Evolutionary conservation across 1,140 invertebrate species (phyloP).

Genomic region (Olivierus martensii): DNA sequence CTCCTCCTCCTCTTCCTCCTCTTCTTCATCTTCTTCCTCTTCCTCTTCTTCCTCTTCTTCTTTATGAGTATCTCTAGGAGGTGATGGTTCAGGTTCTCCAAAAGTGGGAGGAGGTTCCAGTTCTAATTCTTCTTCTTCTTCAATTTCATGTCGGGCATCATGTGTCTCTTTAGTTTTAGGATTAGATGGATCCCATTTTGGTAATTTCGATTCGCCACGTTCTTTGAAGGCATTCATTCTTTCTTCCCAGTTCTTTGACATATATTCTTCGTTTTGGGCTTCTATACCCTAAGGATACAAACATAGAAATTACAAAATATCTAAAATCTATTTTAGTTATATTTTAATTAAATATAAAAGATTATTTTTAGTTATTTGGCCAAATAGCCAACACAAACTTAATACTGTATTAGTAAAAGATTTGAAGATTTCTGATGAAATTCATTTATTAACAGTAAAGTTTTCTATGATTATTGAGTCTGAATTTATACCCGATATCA

Average conservation of each 20-base stretch:
- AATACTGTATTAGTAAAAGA: too few relatives aligned
- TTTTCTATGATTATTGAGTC: too few relatives aligned
- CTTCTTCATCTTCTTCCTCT: conserved; percentile 3
- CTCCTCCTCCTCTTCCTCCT: conserved; percentile 11
- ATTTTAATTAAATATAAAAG: too few relatives aligned
- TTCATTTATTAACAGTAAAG: too few relatives aligned
- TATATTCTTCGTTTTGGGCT: conserved; percentile 12
- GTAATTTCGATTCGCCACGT: conserved; percentile 9
- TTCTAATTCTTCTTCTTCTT: conserved; percentile 11
- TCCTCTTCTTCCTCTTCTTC: conserved; percentile 7
- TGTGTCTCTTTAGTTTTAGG: conserved; percentile 22
- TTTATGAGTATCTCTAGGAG: background rate
- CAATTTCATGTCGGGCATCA: conserved; percentile 9
- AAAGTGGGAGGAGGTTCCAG: background rate
- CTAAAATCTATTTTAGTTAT: too few relatives aligned
- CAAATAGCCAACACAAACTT: too few relatives aligned
- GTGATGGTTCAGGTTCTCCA: background rate
- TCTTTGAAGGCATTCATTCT: conserved; percentile 21
- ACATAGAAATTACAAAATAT: too few relatives aligned
- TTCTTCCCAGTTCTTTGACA: conserved; percentile 21
- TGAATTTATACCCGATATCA: too few relatives aligned
- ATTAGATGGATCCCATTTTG: conserved; percentile 21
- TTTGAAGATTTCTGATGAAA: too few relatives aligned
- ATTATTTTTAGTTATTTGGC: too few relatives aligned
- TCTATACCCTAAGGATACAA: conserved; percentile 18